These are phyloP conservation scores for Drosophila paramelanica DNA, from an alignment of 2,888 invertebrate species.

Conservation along the genomic window DNA sequence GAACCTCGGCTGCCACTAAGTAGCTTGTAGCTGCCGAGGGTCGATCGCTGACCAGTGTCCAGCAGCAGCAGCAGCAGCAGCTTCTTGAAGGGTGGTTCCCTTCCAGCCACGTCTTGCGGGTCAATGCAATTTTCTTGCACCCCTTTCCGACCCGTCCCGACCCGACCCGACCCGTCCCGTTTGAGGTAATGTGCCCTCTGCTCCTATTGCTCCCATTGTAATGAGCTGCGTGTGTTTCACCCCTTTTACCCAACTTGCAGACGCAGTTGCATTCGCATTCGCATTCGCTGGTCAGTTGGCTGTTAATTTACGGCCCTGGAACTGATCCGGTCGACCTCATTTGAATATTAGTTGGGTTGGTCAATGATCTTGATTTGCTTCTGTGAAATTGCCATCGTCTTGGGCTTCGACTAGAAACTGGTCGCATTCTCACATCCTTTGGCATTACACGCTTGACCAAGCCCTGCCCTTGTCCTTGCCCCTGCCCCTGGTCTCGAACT, in stretches of 20 bases:
- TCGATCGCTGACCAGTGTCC: slow-evolving; percentile 56
- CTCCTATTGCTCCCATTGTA: slow-evolving; percentile 63
- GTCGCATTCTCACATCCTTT: slow-evolving; percentile 74
- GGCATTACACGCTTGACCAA: slow-evolving; percentile 81
- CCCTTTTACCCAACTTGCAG: slow-evolving; percentile 28
- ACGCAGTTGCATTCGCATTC: slow-evolving; percentile 37
- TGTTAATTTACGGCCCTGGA: slow-evolving; percentile 53
- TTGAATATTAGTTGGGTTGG: slow-evolving; percentile 81
- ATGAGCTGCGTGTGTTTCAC: slow-evolving; percentile 58
- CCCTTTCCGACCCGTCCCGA: not conserved
- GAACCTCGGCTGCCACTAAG: slow-evolving; percentile 21
- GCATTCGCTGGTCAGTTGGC: slow-evolving; percentile 48
- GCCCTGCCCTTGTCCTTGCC: slow-evolving; percentile 1
- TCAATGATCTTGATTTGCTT: slow-evolving; percentile 63
- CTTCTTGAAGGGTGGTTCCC: slow-evolving; percentile 21
- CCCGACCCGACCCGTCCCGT: not conserved
- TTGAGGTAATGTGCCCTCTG: slow-evolving; percentile 37
- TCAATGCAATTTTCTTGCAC: slow-evolving; percentile 59
- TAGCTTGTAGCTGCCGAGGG: slow-evolving; percentile 29
- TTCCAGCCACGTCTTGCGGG: slow-evolving; percentile 23
- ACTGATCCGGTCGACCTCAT: slow-evolving; percentile 77
- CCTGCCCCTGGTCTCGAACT: slow-evolving; percentile 44
- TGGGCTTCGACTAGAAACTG: slow-evolving; percentile 8
- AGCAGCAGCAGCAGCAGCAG: slow-evolving; percentile 31
- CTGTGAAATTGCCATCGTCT: slow-evolving; percentile 56